phyloP scores from a whole-genome alignment of 2,113 vertebrate genomes.

The Casuarius casuarius region DNA sequence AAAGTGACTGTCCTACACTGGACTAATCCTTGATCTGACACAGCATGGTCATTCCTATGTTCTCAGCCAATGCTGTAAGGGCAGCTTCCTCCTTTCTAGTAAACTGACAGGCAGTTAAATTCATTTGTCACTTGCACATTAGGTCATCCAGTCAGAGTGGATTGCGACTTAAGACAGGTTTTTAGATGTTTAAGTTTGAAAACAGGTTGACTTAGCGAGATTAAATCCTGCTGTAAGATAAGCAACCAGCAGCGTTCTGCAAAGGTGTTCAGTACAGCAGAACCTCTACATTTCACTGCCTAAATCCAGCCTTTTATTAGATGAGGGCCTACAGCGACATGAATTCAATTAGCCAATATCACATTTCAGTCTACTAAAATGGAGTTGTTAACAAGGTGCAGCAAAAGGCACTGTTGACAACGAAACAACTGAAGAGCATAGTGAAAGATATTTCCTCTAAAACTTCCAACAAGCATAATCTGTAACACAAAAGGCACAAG shows the following conservation, averaged over 20 bases:
- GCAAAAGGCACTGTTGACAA: not conserved
- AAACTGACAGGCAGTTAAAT: not conserved
- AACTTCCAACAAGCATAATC: not conserved
- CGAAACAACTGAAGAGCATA: not conserved
- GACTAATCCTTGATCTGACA: not conserved
- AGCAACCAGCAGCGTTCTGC: not conserved
- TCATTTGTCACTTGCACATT: not conserved
- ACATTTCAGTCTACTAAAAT: not conserved
- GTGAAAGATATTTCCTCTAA: not conserved
- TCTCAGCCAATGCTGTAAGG: not conserved
- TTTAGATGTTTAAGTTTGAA: not conserved
- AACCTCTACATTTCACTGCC: not conserved
- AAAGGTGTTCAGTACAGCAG: not conserved
- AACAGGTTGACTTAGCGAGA: not conserved
- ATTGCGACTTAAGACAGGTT: not conserved
- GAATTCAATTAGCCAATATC: not conserved
- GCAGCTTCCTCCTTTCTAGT: not conserved
- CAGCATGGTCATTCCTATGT: fast-evolving
- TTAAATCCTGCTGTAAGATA: not conserved
- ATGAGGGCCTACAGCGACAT: not conserved
- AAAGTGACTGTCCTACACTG: not conserved
- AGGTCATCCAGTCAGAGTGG: not conserved
- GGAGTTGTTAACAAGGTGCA: not conserved
- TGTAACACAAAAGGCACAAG: not conserved
- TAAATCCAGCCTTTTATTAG: not conserved